A percentile compares a stretch with the other conserved stretches of the same genome.
Evolutionary conservation across 2,888 invertebrate species (phyloP).

Genomic region (Hydrotaea cyrtoneurina): DNA sequence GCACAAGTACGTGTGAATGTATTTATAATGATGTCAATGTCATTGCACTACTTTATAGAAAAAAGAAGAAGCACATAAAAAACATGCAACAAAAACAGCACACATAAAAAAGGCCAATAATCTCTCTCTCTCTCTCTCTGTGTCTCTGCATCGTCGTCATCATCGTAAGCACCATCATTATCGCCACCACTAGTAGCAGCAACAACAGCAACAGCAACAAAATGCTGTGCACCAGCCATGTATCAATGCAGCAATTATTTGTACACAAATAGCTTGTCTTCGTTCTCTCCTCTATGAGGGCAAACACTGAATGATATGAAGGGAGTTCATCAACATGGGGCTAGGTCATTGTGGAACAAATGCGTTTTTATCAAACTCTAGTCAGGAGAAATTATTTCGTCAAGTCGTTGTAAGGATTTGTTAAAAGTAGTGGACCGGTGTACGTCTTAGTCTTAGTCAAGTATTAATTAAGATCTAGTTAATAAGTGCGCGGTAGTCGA

Average conservation of each 20-base stretch:
- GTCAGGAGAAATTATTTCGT: no score
- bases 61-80: background rate
- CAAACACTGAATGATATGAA: background rate
- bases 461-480: no score
- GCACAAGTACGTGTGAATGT: slow-evolving; percentile 28
- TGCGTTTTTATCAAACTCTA: no score
- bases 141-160: slow-evolving; percentile 8
- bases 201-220: background rate
- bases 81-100: background rate
- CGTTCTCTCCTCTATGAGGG: background rate
- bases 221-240: no score
- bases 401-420: no score
- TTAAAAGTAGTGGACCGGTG: no score
- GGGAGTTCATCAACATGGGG: no score
- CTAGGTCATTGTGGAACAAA: no score
- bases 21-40: slow-evolving; percentile 67
- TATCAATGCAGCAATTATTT: background rate
- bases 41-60: slow-evolving; percentile 65
- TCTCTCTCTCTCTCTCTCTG: slow-evolving; percentile 14
- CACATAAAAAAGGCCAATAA: slow-evolving; percentile 15
- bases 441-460: no score
- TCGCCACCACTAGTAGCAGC: background rate
- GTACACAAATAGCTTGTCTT: background rate
- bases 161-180: slow-evolving; percentile 2
- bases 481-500: no score